phyloP scores from a whole-genome alignment of 2,113 vertebrate species.

The Apaloderma vittatum region DNA sequence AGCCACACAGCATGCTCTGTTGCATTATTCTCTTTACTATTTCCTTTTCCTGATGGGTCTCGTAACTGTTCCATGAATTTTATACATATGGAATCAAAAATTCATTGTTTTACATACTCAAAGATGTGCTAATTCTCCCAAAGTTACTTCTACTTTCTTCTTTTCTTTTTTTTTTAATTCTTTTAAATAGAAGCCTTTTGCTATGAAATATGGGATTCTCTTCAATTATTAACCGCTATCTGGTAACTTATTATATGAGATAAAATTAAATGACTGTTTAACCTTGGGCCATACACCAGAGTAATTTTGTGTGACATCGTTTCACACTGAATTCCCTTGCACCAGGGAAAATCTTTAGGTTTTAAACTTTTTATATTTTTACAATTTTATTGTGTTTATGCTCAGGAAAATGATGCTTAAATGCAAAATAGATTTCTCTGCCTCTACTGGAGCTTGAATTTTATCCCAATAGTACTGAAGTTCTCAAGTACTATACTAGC shows the following conservation, averaged over 20 bases:
- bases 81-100: background rate
- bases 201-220: conserved; percentile 2
- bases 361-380: background rate
- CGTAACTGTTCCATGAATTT: background rate
- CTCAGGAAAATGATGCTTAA: background rate
- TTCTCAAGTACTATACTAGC: background rate
- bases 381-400: background rate
- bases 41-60: background rate
- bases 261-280: conserved; percentile 40
- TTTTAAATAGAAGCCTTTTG: background rate
- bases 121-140: background rate
- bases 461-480: background rate
- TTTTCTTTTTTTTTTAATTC: background rate
- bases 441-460: background rate
- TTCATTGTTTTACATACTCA: background rate
- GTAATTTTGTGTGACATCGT: background rate
- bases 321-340: background rate
- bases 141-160: background rate
- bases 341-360: background rate
- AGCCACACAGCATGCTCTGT: background rate
- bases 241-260: conserved; percentile 51
- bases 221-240: conserved; percentile 55
- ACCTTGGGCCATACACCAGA: conserved; percentile 23
- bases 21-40: background rate
- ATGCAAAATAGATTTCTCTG: background rate